Base-by-base conservation (phyloP, 2,888 invertebrate species). In the Chrysotoxum bicinctum region DNA sequence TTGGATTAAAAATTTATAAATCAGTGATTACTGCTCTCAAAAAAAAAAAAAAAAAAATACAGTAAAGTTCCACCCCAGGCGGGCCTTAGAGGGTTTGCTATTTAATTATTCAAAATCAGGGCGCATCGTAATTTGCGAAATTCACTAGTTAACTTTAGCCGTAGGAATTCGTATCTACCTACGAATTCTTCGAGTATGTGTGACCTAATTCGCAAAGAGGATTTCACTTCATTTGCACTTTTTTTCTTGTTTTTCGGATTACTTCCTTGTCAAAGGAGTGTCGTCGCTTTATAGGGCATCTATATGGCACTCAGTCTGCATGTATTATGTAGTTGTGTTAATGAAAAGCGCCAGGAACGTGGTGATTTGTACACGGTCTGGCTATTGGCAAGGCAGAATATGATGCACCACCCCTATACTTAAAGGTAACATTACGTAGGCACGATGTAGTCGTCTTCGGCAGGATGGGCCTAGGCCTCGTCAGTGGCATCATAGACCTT, bases 161-260 rank as follows among this genome's bases (percentile, higher is more conserved):
- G 45, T 4, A 19, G 16, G 14, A 45, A 64, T 32, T 45, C 23
- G 6, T n/a, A n/a, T n/a, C n/a, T n/a, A 12, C 64, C 32, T 64
- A 30, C n/a, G n/a, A n/a, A n/a, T n/a, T n/a, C n/a, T n/a, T n/a
- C n/a, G n/a, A n/a, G n/a, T n/a, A 45, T 10, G 45, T 64, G 50
- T 68, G 58, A 60, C 68, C 76, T 76, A 69, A 69, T 76, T 76
- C 69, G 9, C 23, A 37, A 68, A 68, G 76, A 68, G 76, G 68
- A 76, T 76, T 76, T 37, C 19, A 19, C 58, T 16, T 56, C 52
- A 56, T 37, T 48, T 23, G 66, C 66, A 50, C 50, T 48, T 66
- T 10, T 23, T 37, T 9, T 48, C 6, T 9, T 19, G 14, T 45
- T 45, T 50, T 14, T n/a, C 16, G 23, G 35, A 50, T 66, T 66